Base-by-base conservation (phyloP, 2,888 invertebrate genomes). In the Resseliella maxima region DNA sequence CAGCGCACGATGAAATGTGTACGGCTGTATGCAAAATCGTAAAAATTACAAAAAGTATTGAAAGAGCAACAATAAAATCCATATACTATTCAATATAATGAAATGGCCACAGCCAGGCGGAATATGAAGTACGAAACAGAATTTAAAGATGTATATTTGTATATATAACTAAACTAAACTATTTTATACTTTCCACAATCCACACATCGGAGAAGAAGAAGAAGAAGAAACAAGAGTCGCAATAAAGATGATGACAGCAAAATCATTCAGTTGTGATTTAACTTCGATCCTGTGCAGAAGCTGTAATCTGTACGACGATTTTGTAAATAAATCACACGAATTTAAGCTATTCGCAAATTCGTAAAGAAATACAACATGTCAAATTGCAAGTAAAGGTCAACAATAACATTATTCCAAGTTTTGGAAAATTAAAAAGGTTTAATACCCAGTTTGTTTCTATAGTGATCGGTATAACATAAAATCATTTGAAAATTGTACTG, bases 181-280 rank as follows among this genome's bases (percentile, higher is more conserved):
- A n/a, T n/a, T n/a, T n/a, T n/a, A n/a, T n/a, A n/a, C n/a, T n/a
- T n/a, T n/a, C n/a, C 31, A 72, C 35, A 3, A 31, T 72, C 31
- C 27, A 27, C 59, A 59, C 59, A 72, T 15, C 72, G 31, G 31
- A 72, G 31, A 72, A 72, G 72, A 31, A 31, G 31, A 2, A 59
- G 59, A n/a, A 59, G 2, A 15, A 72, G 31, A 72, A 35, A 31
- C 31, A 59, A 3, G 15, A 72, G 72, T 35, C 72, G 72, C 72
- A 31, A 72, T 72, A n/a, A 72, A 72, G 72, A 72, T 72, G 72
- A 72, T 72, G 72, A 72, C 27, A 72, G 35, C 72, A 72, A 31
- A 72, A 35, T 72, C 72, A 31, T 72, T 72, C 72, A 72, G 72
- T 72, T 72, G 72, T 15, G 31, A 72, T 72, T 72, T 31, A 15